A percentile compares a stretch with the other conserved stretches of the same genome.
These are phyloP conservation scores for Chironomus tentans DNA, from an alignment of 2,888 invertebrate species.

Conservation along the genomic window DNA sequence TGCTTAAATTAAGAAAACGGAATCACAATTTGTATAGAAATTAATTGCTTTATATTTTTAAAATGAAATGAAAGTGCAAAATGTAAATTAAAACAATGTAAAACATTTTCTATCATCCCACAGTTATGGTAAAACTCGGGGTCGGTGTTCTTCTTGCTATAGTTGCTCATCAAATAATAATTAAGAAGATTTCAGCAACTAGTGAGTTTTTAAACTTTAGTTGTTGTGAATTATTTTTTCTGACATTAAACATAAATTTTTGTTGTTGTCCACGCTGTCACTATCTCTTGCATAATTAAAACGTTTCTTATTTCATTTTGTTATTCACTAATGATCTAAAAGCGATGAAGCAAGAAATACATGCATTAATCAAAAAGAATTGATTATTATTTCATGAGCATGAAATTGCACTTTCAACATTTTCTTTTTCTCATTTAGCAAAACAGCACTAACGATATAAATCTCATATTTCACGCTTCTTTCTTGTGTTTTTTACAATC, in stretches of 20 bases:
- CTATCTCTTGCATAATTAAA: background rate
- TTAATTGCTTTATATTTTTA: background rate
- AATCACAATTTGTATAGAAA: conserved; percentile 34
- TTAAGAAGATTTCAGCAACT: conserved; percentile 59
- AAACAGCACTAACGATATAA: background rate
- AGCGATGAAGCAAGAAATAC: background rate
- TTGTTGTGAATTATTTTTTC: background rate
- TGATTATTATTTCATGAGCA: conserved; percentile 13
- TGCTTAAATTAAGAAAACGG: conserved; percentile 35
- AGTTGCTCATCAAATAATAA: conserved; percentile 77
- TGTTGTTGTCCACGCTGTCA: background rate
- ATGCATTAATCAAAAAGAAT: background rate
- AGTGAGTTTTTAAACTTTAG: conserved; percentile 33
- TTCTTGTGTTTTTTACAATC: background rate
- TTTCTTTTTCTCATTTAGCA: background rate
- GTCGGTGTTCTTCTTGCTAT: conserved; percentile 76
- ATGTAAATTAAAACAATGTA: conserved; percentile 28
- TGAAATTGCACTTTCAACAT: conserved; percentile 1
- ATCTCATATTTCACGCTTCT: background rate
- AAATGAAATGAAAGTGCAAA: conserved; percentile 30
- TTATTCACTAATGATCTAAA: background rate
- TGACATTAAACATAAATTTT: background rate
- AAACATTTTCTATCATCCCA: conserved; percentile 33
- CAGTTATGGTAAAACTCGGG: conserved; percentile 80
- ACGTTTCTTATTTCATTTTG: background rate